Evolutionary conservation across 2,113 vertebrate species (phyloP).

Genomic region (Tautogolabrus adspersus): DNA sequence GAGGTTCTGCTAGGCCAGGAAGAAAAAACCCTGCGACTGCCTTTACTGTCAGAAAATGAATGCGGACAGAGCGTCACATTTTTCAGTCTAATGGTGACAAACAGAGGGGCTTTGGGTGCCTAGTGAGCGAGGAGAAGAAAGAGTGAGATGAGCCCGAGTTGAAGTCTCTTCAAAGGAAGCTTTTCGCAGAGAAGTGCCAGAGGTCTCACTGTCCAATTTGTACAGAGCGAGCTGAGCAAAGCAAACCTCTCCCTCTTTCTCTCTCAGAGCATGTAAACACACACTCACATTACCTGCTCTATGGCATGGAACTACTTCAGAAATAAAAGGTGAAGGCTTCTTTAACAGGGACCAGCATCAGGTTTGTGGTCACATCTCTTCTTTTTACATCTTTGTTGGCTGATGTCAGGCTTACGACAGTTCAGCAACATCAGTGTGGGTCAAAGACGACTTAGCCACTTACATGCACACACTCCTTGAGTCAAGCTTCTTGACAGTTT

Average conservation of each 20-base stretch:
- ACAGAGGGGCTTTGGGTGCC: constrained; percentile 75
- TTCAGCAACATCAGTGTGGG: constrained; percentile 52
- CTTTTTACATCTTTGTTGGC: constrained; percentile 43
- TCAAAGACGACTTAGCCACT: constrained; percentile 40
- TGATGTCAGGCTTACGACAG: constrained; percentile 74
- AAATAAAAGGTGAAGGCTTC: constrained; percentile 49
- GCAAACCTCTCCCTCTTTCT: constrained; percentile 47
- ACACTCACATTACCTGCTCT: constrained; percentile 51
- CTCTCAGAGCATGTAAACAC: constrained; percentile 44
- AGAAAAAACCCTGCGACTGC: constrained; percentile 63
- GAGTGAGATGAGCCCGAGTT: constrained; percentile 62
- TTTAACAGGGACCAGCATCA: constrained; percentile 41
- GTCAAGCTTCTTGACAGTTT: constrained; percentile 43
- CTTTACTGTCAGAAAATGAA: constrained; percentile 79
- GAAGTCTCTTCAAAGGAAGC: constrained; percentile 74
- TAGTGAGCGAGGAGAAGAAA: constrained; percentile 74
- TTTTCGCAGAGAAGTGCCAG: constrained; percentile 70
- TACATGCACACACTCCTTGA: constrained; percentile 17
- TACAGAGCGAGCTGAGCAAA: constrained; percentile 51
- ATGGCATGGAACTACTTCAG: constrained; percentile 26
- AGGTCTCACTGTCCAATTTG: constrained; percentile 78
- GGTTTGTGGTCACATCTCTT: constrained; percentile 23
- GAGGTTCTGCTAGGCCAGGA: constrained; percentile 75
- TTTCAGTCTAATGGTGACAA: constrained; percentile 80
- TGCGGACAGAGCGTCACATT: constrained; percentile 68